Evolutionary conservation across 2,888 invertebrate species (phyloP).

Genomic region (Erebia palarica): DNA sequence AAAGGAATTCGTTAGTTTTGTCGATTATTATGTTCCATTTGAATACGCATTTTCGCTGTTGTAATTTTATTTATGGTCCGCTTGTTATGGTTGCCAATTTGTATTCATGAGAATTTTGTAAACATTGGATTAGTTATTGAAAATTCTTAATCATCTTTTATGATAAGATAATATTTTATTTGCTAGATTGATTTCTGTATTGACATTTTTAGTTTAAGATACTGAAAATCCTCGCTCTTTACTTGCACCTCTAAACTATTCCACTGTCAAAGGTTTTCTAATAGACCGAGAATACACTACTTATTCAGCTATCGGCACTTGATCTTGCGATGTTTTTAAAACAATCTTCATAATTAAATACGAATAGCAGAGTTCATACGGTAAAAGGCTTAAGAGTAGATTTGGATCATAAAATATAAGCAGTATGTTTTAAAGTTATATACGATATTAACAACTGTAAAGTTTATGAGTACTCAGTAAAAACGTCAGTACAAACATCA

Average conservation of each 20-base stretch:
- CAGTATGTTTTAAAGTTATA: not conserved
- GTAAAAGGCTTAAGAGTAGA: not conserved
- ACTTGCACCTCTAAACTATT: too few species aligned
- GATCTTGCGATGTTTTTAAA: too few species aligned
- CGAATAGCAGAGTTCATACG: too few species aligned
- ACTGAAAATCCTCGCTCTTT: too few species aligned
- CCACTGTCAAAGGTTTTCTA: too few species aligned
- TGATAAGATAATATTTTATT: not conserved
- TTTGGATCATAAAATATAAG: not conserved
- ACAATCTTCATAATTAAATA: too few species aligned
- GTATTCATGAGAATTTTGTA: constrained; percentile 7
- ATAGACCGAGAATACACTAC: too few species aligned
- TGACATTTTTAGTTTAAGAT: too few species aligned
- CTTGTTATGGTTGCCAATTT: not conserved
- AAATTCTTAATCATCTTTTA: not conserved
- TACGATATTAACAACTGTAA: not conserved
- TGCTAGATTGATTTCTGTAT: too few species aligned
- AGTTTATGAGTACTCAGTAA: constrained; percentile 12
- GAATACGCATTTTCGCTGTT: constrained; percentile 19
- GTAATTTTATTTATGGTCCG: constrained; percentile 14
- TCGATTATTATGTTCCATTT: constrained; percentile 15
- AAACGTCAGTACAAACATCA: constrained; percentile 9
- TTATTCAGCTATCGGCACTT: too few species aligned
- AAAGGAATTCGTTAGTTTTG: constrained; percentile 32
- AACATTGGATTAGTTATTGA: not conserved